Evolutionary conservation across 1,140 invertebrate genomes (phyloP).

Genomic region (Varroa destructor): DNA sequence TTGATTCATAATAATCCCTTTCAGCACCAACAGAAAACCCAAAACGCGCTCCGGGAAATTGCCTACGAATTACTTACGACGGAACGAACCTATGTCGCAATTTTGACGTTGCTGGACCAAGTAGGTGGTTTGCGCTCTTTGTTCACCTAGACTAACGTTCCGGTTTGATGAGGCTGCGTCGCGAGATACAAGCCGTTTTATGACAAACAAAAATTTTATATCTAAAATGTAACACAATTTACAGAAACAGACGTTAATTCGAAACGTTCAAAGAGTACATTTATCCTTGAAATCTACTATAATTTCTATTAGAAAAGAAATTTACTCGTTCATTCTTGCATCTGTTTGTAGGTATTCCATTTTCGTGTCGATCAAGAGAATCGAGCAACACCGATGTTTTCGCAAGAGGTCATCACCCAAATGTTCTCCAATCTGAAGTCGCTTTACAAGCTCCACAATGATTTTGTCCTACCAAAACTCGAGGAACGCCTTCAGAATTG

Average conservation of each 20-base stretch:
- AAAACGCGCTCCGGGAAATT: constrained; percentile 41
- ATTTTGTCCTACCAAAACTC: constrained; percentile 47
- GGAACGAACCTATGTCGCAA: constrained; percentile 45
- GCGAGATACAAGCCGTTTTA: too few species aligned
- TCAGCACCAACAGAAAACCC: constrained; percentile 30
- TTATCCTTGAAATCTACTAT: too few species aligned
- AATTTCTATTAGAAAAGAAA: background rate
- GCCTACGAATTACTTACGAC: constrained; percentile 46
- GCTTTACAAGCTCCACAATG: constrained; percentile 48
- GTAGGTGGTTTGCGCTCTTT: constrained; percentile 35
- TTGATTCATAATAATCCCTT: too few species aligned
- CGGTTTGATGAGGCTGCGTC: too few species aligned
- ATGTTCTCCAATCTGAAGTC: constrained; percentile 51
- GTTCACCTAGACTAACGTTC: background rate
- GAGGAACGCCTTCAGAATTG: constrained; percentile 45
- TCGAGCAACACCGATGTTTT: constrained; percentile 43
- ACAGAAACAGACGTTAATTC: too few species aligned
- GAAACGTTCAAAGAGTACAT: too few species aligned
- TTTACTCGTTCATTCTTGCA: background rate
- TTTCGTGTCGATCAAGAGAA: constrained; percentile 46
- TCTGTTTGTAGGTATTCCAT: constrained; percentile 43
- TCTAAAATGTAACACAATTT: too few species aligned
- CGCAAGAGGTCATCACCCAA: constrained; percentile 43
- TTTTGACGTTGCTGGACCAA: constrained; percentile 47
- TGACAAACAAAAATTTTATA: too few species aligned